Evolutionary conservation across 2,888 invertebrate genomes (phyloP), one percentile per base, ranked within the genome.

Genomic region (Plebejus anna): DNA sequence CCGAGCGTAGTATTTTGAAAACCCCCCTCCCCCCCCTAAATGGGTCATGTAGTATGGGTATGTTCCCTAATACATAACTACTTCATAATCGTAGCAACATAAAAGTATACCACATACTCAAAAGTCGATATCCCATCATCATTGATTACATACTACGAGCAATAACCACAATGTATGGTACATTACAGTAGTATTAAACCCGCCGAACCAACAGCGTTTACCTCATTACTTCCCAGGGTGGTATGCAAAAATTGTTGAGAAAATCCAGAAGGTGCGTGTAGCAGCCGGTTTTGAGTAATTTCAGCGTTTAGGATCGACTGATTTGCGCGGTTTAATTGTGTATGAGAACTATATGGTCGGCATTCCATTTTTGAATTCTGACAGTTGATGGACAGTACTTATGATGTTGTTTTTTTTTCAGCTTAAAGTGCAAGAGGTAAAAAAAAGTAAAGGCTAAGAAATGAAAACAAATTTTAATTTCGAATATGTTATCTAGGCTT

Each of bases 241-340:
- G 92, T 89, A 92, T 92, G 92, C 92, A 92, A 89, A 92, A 93
- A 93, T 92, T 91, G 92, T 91, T 92, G 92, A 89, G 92, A 92
- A 91, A 88, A 91, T 89, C 88, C 87, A 81, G 81, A 82, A 83
- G 84, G 82, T 85, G 84, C 85, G 91, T 91, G 92, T 88, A 83
- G 82, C 80, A 78, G 78, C 77, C 80, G 83, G 82, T 79, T 81
- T 83, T 81, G 81, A 80, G 88, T 89, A 91, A 90, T 91, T 89
- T 89, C 87, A 88, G 87, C 91, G 87, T 92, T 90, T 91, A 90
- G 86, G 83, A 81, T 42, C 83, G 81, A 85, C 76, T 59, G 72
- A 76, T 42, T 72, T 77, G 36, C 75, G 77, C 78, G 47, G 76
- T 75, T 77, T 76, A 78, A 78, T 78, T 76, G 76, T 78, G 59